These are phyloP conservation scores for Enhydra lutris DNA, from an alignment of 2,113 vertebrate species.

Conservation along the genomic window DNA sequence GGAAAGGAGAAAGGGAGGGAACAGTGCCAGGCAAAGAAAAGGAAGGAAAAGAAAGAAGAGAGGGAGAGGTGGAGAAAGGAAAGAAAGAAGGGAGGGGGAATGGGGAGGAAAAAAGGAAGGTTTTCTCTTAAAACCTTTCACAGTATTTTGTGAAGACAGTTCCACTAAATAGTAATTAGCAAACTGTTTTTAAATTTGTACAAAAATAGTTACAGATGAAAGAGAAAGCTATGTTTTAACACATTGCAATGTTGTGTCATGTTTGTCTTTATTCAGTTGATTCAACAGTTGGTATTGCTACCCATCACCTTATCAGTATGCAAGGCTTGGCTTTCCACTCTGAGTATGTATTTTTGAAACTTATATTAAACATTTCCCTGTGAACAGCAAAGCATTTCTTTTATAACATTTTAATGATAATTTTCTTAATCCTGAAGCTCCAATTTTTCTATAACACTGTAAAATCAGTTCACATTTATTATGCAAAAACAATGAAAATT, in stretches of 20 bases:
- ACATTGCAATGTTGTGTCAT: conserved; percentile 1
- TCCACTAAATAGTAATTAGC: background rate
- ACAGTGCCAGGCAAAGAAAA: background rate
- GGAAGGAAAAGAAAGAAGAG: no score
- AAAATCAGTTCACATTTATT: conserved; percentile 16
- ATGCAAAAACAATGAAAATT: background rate
- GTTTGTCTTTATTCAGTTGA: conserved; percentile 14
- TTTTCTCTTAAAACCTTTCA: background rate
- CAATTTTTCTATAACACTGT: background rate
- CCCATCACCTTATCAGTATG: conserved; percentile 26
- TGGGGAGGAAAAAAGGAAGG: background rate
- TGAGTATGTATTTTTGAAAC: background rate
- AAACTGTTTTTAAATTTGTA: conserved; percentile 32
- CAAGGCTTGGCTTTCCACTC: conserved; percentile 31
- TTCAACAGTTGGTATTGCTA: background rate
- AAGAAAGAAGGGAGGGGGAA: accelerated
- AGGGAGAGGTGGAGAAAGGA: accelerated
- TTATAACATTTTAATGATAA: background rate
- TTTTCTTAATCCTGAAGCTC: background rate
- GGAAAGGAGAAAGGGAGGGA: no score
- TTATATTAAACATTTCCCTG: background rate
- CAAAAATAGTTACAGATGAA: background rate
- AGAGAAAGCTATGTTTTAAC: conserved; percentile 33
- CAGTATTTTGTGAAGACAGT: background rate
- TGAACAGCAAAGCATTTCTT: background rate